phyloP scores from a whole-genome alignment of 2,113 vertebrate genomes.

The Archocentrus centrarchus region DNA sequence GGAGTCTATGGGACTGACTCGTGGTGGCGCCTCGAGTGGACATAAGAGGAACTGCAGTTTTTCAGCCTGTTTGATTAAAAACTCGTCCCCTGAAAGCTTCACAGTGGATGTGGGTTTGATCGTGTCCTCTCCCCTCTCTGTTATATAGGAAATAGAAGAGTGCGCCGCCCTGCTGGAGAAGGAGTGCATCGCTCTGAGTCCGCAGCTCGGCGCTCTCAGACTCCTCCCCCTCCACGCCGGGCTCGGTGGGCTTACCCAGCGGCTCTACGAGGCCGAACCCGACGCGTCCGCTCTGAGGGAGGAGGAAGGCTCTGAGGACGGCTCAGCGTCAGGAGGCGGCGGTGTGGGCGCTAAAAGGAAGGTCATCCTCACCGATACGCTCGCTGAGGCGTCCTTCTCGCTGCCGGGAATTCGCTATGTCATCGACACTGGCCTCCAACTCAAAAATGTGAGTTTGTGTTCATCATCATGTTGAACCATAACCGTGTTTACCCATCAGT shows the following conservation, averaged over 20 bases:
- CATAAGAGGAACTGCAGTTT: neutral
- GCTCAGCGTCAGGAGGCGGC: neutral
- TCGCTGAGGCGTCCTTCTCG: conserved; percentile 92
- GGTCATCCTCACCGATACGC: conserved; percentile 85
- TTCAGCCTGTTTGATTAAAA: neutral
- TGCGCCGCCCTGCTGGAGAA: conserved; percentile 83
- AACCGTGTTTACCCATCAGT: too few species aligned
- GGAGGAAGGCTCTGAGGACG: neutral
- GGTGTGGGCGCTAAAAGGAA: conserved; percentile 70
- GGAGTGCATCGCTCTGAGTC: conserved; percentile 78
- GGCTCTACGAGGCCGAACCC: conserved; percentile 80
- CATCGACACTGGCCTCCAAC: conserved; percentile 90
- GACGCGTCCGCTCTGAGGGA: conserved; percentile 16
- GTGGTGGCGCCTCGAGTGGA: neutral
- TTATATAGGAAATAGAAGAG: conserved; percentile 81
- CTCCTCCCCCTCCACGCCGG: conserved; percentile 84
- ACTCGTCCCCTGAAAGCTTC: neutral
- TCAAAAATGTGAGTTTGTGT: conserved; percentile 87
- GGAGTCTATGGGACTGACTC: neutral
- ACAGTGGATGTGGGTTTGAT: neutral
- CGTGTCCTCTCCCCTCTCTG: neutral
- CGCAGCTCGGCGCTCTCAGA: conserved; percentile 78
- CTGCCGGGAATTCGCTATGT: conserved; percentile 85
- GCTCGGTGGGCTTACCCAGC: conserved; percentile 76
- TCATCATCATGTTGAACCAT: too few species aligned